Evolutionary conservation across 2,797 vertebrate genomes (phyloP), one percentile per base, ranked within the genome.

Genomic region (Triplophysa bombifrons): DNA sequence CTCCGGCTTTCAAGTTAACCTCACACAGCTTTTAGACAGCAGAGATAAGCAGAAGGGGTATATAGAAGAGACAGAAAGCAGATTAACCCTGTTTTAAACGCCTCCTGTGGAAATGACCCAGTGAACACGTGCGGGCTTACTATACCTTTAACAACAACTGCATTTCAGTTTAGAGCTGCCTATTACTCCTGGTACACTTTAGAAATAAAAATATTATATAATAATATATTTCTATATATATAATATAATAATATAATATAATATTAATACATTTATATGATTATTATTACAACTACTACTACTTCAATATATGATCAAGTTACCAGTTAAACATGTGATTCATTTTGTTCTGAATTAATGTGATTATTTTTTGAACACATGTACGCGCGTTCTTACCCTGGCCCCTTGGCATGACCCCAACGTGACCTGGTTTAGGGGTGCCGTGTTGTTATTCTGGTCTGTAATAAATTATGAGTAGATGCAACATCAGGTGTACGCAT

Each of bases 41-140:
- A 89, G 85, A 90, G 89, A 93, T 93, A 91, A 92, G 85, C 80
- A 84, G 38, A 74, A 68, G 83, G 86, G 87, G 86, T 85, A 74
- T 86, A 84, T 88, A 66, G 84, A 84, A 73, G 72, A 87, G 86
- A 86, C 85, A 81, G 85, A 81, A 80, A 73, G 82, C 83, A 89
- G 92, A 94, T 93, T 94, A 92, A 89, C 88, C 86, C 87, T 90
- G 87, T 91, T 93, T 84, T 89, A 91, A 89, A 88, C 84, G 87
- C 87, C 81, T 85, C 70, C 82, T 85, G 86, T 84, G 84, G 85
- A 85, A 46, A 19, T 27, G 19, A 65, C 34, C 58, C 13, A 48
- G 2, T 48, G 46, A 13, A 48, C 41, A 11, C 10, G 10, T 41
- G 30, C 27, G 7, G 8, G 14, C 41, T 2, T 41, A 41, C 41